These are phyloP conservation scores for Spisula solida DNA, from an alignment of 2,888 invertebrate genomes.

Conservation along the genomic window DNA sequence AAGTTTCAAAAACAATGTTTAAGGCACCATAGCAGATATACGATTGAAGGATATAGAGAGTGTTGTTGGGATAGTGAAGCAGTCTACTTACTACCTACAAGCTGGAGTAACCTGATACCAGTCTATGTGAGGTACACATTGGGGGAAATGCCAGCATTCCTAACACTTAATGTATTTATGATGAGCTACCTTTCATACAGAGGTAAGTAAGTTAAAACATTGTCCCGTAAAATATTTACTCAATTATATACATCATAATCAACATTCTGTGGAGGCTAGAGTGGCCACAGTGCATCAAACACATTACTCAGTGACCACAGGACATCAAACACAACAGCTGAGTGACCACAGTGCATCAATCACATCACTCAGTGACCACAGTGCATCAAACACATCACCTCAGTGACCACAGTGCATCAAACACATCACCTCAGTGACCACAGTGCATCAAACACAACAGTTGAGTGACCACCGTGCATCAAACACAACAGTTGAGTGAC, in stretches of 20 bases:
- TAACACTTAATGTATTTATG: conserved; percentile 45
- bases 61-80: conserved; percentile 28
- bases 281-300: too few species aligned
- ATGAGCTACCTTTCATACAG: conserved; percentile 5
- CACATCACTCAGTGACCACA: background rate
- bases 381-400: background rate
- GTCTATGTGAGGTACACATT: conserved; percentile 56
- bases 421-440: too few species aligned
- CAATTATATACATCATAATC: background rate
- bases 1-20: conserved; percentile 60
- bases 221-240: background rate
- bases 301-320: background rate
- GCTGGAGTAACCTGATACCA: conserved; percentile 59
- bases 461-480: too few species aligned
- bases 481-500: too few species aligned
- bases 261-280: too few species aligned
- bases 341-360: background rate
- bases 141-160: conserved; percentile 42
- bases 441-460: too few species aligned
- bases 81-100: conserved; percentile 52
- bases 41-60: conserved; percentile 51
- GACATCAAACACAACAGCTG: background rate
- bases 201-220: conserved; percentile 26
- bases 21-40: conserved; percentile 62
- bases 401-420: background rate